Conservation (phyloP, 2,888 invertebrate species). For the Megamerina dolium region DNA sequence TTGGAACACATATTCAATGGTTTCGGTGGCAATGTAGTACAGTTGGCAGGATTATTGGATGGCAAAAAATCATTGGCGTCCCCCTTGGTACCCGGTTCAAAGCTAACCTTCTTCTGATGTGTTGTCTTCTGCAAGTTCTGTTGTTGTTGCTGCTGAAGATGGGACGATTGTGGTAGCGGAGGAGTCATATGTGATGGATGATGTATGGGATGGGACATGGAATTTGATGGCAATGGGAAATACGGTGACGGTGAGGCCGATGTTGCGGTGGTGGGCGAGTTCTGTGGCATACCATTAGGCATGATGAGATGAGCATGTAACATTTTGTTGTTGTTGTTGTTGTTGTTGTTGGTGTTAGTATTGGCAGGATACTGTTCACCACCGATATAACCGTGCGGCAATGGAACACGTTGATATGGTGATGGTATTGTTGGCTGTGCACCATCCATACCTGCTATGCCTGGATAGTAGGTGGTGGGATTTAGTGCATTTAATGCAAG, state of each 20-base stretch:
- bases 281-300: constrained; percentile 50
- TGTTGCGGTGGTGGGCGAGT: constrained; percentile 14
- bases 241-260: constrained; percentile 38
- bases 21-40: constrained; percentile 24
- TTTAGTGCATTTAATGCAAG: no score
- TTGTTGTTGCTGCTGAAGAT: constrained; percentile 40
- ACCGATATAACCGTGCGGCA: constrained; percentile 58
- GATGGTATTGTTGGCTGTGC: constrained; percentile 35
- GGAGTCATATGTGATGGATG: constrained; percentile 44
- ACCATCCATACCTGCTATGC: constrained; percentile 23
- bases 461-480: constrained; percentile 18
- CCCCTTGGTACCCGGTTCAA: constrained; percentile 67
- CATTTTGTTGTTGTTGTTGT: constrained; percentile 16
- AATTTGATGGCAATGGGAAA: constrained; percentile 21
- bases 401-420: constrained; percentile 59
- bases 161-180: constrained; percentile 40
- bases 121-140: constrained; percentile 49
- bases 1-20: constrained; percentile 20
- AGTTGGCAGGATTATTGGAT: constrained; percentile 13
- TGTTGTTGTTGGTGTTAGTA: constrained; percentile 25
- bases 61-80: constrained; percentile 48
- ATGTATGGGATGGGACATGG: constrained; percentile 34
- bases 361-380: constrained; percentile 48
- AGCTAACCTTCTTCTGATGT: constrained; percentile 63
- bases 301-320: no score